phyloP scores from a whole-genome alignment of 2,113 vertebrate genomes.

The Oncorhynchus keta region DNA sequence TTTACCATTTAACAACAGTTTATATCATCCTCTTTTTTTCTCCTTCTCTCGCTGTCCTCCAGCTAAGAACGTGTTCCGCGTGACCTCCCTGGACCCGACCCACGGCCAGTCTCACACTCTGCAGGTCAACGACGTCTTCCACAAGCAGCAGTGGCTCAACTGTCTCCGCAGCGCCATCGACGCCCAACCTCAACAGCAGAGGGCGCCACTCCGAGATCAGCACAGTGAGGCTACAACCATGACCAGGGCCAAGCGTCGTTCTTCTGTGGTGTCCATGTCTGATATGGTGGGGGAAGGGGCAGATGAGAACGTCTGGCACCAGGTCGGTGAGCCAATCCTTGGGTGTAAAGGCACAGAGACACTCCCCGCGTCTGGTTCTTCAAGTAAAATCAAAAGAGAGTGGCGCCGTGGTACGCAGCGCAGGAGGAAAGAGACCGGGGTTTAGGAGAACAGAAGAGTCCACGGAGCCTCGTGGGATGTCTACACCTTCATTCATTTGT shows the following conservation, averaged over 20 bases:
- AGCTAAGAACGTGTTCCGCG: slow-evolving; percentile 97
- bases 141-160: slow-evolving; percentile 97
- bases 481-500: neutral
- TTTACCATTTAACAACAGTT: too few relatives aligned
- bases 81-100: slow-evolving; percentile 82
- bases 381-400: slow-evolving; percentile 54
- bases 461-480: neutral
- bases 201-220: slow-evolving; percentile 30
- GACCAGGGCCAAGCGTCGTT: slow-evolving; percentile 54
- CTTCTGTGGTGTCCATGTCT: slow-evolving; percentile 20
- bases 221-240: neutral
- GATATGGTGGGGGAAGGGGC: slow-evolving; percentile 21
- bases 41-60: slow-evolving; percentile 9
- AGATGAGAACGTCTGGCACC: slow-evolving; percentile 55
- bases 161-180: slow-evolving; percentile 85
- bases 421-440: slow-evolving; percentile 65
- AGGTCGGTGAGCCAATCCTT: slow-evolving; percentile 41
- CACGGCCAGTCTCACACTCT: slow-evolving; percentile 89
- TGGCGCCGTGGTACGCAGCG: slow-evolving; percentile 38
- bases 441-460: slow-evolving; percentile 38
- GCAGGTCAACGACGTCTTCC: slow-evolving; percentile 94
- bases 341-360: slow-evolving; percentile 47
- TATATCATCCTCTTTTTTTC: too few relatives aligned
- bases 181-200: slow-evolving; percentile 53
- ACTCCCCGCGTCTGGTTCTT: slow-evolving; percentile 26